Evolutionary conservation across 2,113 vertebrate species (phyloP).

Genomic region (Corythornis madagascariensis): DNA sequence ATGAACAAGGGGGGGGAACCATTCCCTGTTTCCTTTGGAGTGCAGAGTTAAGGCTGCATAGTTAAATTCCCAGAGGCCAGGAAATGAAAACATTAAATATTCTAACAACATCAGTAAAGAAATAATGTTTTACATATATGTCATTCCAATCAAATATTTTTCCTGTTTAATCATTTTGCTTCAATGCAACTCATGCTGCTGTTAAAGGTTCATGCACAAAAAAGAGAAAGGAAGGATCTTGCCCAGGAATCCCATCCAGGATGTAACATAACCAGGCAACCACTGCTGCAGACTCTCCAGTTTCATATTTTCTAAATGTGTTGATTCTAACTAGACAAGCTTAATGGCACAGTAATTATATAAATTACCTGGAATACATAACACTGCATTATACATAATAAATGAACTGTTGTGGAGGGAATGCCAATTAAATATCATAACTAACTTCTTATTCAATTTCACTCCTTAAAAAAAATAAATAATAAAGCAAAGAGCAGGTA

Average conservation of each 20-base stretch:
- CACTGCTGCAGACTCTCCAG: neutral
- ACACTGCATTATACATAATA: conserved; percentile 22
- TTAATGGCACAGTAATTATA: conserved; percentile 48
- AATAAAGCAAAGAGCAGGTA: neutral
- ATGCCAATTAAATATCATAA: neutral
- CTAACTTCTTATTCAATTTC: neutral
- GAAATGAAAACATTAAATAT: conserved; percentile 61
- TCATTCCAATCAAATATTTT: conserved; percentile 39
- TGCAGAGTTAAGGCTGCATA: conserved; percentile 14
- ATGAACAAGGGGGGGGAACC: conserved; percentile 17
- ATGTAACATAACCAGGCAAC: conserved; percentile 2
- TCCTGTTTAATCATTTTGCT: conserved; percentile 23
- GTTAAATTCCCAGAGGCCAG: conserved; percentile 34
- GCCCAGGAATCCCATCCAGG: neutral
- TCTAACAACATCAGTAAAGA: conserved; percentile 41
- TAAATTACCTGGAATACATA: conserved; percentile 39
- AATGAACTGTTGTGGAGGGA: conserved; percentile 19
- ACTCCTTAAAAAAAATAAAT: neutral
- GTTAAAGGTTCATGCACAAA: neutral
- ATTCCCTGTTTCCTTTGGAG: conserved; percentile 37
- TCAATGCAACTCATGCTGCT: neutral
- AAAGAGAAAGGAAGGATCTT: neutral
- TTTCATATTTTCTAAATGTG: conserved; percentile 18
- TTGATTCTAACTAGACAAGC: conserved; percentile 30
- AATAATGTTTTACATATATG: conserved; percentile 41